phyloP scores from a whole-genome alignment of 1,140 invertebrate genomes.

The Euglossa dilemma region DNA sequence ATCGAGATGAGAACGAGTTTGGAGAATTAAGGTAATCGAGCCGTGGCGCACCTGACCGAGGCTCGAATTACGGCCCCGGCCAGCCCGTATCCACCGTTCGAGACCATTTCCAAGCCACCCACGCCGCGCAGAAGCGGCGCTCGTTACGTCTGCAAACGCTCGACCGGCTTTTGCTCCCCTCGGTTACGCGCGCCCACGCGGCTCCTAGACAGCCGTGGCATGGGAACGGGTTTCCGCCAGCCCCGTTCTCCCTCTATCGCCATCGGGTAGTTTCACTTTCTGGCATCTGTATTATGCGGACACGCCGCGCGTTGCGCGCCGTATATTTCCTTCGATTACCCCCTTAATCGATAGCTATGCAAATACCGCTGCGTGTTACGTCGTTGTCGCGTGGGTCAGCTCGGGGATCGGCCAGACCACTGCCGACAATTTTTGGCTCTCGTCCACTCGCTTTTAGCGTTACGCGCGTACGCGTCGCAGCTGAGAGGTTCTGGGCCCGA shows the following conservation, averaged over 20 bases:
- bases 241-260: constrained; percentile 41
- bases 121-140: constrained; percentile 55
- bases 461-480: no score
- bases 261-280: constrained; percentile 58
- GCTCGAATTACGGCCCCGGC: constrained; percentile 58
- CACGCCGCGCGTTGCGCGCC: constrained; percentile 40
- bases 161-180: constrained; percentile 50
- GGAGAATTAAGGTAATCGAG: constrained; percentile 70
- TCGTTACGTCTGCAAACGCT: constrained; percentile 59
- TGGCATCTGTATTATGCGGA: constrained; percentile 67
- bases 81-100: constrained; percentile 38
- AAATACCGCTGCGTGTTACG: constrained; percentile 11
- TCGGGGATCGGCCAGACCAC: no score
- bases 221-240: constrained; percentile 58
- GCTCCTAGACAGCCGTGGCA: constrained; percentile 36
- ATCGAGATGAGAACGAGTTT: constrained; percentile 66
- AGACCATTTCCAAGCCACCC: constrained; percentile 62
- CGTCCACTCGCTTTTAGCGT: no score
- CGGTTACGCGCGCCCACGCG: constrained; percentile 67
- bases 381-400: no score
- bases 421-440: no score
- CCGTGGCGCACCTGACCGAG: constrained; percentile 63
- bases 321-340: constrained; percentile 59
- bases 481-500: no score
- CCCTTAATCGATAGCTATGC: constrained; percentile 59